These are phyloP conservation scores for Sciaenops ocellatus DNA, from an alignment of 2,797 vertebrate species.

Conservation along the genomic window DNA sequence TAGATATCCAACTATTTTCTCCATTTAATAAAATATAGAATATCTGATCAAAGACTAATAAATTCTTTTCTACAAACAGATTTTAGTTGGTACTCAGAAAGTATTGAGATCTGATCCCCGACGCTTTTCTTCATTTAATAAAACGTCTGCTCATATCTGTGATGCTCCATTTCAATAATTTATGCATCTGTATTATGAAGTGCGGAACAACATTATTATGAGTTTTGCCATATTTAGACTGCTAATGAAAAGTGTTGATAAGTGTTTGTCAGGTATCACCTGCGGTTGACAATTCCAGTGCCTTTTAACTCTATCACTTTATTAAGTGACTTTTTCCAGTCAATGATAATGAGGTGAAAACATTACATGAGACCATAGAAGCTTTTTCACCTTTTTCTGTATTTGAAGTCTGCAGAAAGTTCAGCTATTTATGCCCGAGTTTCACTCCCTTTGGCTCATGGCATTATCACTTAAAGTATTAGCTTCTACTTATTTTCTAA, in stretches of 20 bases:
- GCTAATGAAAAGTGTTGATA: conserved; percentile 13
- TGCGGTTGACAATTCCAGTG: background rate
- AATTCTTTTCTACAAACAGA: background rate
- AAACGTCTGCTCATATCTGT: background rate
- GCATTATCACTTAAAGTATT: background rate
- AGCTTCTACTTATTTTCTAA: background rate
- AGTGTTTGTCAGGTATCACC: conserved; percentile 14
- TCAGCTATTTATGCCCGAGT: background rate
- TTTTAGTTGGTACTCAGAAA: no score
- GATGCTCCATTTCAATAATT: background rate
- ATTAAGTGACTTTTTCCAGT: background rate
- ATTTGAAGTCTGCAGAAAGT: background rate
- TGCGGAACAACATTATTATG: background rate
- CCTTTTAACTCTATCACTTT: conserved; percentile 3
- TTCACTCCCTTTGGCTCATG: no score
- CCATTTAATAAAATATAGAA: no score
- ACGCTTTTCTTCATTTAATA: background rate
- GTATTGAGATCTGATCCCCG: background rate
- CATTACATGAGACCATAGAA: background rate
- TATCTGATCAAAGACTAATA: no score
- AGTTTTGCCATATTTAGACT: background rate
- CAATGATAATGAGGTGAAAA: background rate
- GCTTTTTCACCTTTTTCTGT: background rate
- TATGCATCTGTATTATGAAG: background rate
- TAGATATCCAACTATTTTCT: no score